Evolutionary conservation across 2,113 vertebrate genomes (phyloP), one percentile per base, ranked within the genome.

Genomic region (Tylochromis polylepis): DNA sequence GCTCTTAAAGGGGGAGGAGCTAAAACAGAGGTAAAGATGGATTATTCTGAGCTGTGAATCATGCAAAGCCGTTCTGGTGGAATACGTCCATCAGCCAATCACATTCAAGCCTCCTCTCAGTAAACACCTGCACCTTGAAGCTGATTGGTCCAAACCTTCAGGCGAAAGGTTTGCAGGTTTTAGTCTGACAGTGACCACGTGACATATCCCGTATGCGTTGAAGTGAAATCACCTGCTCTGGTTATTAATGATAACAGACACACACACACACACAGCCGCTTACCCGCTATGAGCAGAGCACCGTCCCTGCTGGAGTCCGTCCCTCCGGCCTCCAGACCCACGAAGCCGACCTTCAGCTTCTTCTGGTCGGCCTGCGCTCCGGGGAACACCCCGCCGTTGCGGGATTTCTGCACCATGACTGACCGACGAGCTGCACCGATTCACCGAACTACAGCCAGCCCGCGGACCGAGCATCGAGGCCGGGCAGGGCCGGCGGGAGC

Each of bases 341-440:
- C 98, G 93, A 99, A 99, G 93, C 98, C 98, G 95, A 99, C 98
- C 96, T 98, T 98, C 87, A 98, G 97, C 96, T 97, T 98, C 96
- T 98, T 99, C 96, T 98, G 98, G 55, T 97, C 97, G 89, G 97
- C 92, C 93, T 81, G 97, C 92, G 94, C 86, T 79, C 96, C 98
- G 55, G 98, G 97, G 95, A 98, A 98, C 87, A 99, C 97, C 86
- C 97, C 98, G 93, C 98, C 97, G 97, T 98, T 98, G 94, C 97
- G 96, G 92, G 98, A 97, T 95, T 98, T 98, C 95, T 99, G 98
- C 96, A 99, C 98, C 98, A 99, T 99, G 72, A 58, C 88, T 46
- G 84, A 81, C 27, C 43, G 53, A 56, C 31, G 62, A 87, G 5
- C 67, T 6, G 62, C 81, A 81, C 51, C 81, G 80, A 83, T 29